Evolutionary conservation across 1,140 invertebrate species (phyloP).

Genomic region (Marisa cornuarietis): DNA sequence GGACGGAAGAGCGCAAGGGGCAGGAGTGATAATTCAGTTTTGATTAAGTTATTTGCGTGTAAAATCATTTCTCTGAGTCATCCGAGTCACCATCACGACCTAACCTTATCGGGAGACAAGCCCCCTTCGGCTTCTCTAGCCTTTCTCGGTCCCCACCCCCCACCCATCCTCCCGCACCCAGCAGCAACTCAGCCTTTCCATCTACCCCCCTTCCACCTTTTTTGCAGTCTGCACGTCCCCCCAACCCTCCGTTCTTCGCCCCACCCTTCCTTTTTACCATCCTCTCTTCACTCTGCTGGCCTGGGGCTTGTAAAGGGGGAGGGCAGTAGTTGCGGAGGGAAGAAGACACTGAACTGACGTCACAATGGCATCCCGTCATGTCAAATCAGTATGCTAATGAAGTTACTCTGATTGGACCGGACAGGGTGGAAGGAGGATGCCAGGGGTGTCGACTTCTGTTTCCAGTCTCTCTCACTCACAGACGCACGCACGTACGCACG

Average conservation of each 20-base stretch:
- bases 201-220: not conserved
- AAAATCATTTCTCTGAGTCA: slow-evolving; percentile 27
- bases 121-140: not conserved
- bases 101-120: not conserved
- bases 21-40: slow-evolving; percentile 25
- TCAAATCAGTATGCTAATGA: slow-evolving; percentile 26
- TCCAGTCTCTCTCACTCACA: not conserved
- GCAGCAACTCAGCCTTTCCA: not conserved
- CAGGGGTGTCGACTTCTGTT: slow-evolving; percentile 1
- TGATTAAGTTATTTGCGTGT: slow-evolving; percentile 29
- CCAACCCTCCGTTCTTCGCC: not conserved
- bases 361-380: slow-evolving; percentile 23
- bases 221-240: not conserved
- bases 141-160: not conserved
- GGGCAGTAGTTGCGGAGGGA: no score
- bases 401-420: slow-evolving; percentile 23
- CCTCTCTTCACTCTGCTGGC: not conserved
- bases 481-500: not conserved
- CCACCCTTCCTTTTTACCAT: not conserved
- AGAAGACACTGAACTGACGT: slow-evolving; percentile 12
- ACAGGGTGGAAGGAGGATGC: not conserved
- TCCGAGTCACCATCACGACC: slow-evolving; percentile 8
- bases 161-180: not conserved
- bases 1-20: not conserved
- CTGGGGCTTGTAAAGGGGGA: no score